These are phyloP conservation scores for Drosophila simulans DNA, from an alignment of 1,140 invertebrate species.

Conservation along the genomic window DNA sequence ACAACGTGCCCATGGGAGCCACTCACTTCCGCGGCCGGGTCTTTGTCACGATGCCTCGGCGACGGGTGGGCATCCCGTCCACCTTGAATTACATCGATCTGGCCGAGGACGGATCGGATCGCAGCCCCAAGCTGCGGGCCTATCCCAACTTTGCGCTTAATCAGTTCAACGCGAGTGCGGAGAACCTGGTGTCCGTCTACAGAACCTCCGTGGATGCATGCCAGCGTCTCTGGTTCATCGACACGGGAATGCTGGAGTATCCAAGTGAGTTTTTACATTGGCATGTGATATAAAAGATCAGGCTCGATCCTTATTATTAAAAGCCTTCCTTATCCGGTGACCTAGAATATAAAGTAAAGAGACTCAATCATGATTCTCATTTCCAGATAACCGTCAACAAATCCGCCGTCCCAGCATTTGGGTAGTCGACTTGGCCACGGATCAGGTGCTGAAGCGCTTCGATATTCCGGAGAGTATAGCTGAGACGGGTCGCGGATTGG, in stretches of 20 bases:
- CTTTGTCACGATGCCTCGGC: slow-evolving; percentile 90
- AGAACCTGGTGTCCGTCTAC: slow-evolving; percentile 88
- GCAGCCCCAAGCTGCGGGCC: slow-evolving; percentile 86
- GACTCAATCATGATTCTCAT: background rate
- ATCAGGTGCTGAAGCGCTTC: slow-evolving; percentile 75
- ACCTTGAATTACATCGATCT: slow-evolving; percentile 89
- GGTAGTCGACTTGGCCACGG: slow-evolving; percentile 88
- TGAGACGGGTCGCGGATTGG: slow-evolving; percentile 85
- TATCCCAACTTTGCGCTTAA: slow-evolving; percentile 88
- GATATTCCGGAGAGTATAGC: slow-evolving; percentile 76
- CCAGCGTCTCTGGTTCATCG: slow-evolving; percentile 90
- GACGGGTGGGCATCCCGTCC: slow-evolving; percentile 88
- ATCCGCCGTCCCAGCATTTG: slow-evolving; percentile 88
- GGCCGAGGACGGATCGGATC: slow-evolving; percentile 79
- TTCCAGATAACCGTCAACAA: slow-evolving; percentile 86
- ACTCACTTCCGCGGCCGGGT: slow-evolving; percentile 88
- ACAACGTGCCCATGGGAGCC: slow-evolving; percentile 90
- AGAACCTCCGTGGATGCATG: slow-evolving; percentile 88
- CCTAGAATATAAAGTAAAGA: background rate
- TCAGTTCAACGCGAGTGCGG: slow-evolving; percentile 85
- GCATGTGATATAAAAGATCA: background rate
- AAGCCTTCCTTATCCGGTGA: background rate
- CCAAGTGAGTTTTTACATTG: slow-evolving; percentile 49
- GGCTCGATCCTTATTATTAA: too few relatives aligned
- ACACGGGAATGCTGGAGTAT: slow-evolving; percentile 87